phyloP scores from a whole-genome alignment of 2,797 vertebrate genomes.

The Pangasius larnaudii region DNA sequence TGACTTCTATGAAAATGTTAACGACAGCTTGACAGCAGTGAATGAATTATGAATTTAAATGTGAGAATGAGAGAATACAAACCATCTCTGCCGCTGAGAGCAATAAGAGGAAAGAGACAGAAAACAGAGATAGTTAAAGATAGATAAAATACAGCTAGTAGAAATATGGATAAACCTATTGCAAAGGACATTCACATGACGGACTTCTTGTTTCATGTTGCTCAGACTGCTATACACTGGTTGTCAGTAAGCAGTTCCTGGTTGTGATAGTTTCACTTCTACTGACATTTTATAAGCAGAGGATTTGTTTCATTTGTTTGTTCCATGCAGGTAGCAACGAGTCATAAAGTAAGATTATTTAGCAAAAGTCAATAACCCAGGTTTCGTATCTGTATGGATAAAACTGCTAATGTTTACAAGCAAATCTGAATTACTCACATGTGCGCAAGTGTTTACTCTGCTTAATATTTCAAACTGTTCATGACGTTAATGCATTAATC shows the following conservation, averaged over 20 bases:
- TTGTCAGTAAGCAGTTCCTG: neutral
- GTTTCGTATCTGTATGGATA: neutral
- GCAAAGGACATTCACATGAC: neutral
- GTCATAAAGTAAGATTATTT: neutral
- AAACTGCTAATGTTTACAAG: neutral
- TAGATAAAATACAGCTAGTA: neutral
- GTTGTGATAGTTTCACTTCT: neutral
- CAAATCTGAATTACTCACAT: neutral
- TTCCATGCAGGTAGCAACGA: neutral
- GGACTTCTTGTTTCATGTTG: too few species aligned
- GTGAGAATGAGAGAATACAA: conserved; percentile 76
- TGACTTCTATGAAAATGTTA: neutral
- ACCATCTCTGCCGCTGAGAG: conserved; percentile 97
- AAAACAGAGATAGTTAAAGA: conserved; percentile 44
- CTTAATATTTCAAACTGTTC: neutral
- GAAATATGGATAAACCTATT: neutral
- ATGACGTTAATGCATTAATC: neutral
- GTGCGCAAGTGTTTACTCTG: neutral
- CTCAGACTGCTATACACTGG: neutral
- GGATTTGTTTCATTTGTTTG: too few species aligned
- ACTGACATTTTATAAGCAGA: neutral
- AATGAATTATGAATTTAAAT: neutral
- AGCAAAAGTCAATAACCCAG: neutral
- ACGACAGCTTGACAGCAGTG: neutral
- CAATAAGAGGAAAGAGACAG: conserved; percentile 69